Evolutionary conservation across 2,113 vertebrate genomes (phyloP).

Genomic region (Tautogolabrus adspersus): DNA sequence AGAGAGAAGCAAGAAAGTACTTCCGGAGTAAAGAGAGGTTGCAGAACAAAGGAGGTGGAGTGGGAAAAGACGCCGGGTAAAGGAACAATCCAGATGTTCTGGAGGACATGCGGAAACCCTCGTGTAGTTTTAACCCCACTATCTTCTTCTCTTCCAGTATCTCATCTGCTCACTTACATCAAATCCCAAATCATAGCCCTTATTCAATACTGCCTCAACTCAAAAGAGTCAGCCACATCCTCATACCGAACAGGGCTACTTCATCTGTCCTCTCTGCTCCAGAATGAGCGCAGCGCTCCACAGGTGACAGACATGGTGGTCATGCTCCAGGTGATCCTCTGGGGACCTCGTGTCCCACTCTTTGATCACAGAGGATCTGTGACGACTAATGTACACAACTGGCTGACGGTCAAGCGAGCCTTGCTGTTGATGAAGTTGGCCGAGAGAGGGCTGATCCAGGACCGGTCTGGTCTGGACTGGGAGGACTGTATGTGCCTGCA

Average conservation of each 20-base stretch:
- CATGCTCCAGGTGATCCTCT: conserved; percentile 86
- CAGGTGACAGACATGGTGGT: conserved; percentile 59
- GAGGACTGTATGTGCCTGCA: conserved; percentile 87
- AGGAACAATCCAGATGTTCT: conserved; percentile 50
- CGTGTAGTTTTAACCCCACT: conserved; percentile 81
- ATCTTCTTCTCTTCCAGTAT: conserved; percentile 18
- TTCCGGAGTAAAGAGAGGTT: neutral
- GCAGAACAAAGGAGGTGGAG: neutral
- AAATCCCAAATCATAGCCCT: conserved; percentile 77
- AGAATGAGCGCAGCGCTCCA: conserved; percentile 41
- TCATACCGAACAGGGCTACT: conserved; percentile 71
- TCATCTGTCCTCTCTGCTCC: conserved; percentile 75
- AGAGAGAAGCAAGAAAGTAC: neutral
- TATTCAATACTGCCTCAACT: conserved; percentile 77
- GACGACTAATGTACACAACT: conserved; percentile 40
- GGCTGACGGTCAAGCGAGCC: conserved; percentile 77
- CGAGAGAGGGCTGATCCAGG: conserved; percentile 58
- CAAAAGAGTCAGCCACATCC: conserved; percentile 53
- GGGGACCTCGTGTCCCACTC: conserved; percentile 83
- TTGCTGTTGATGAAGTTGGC: conserved; percentile 86
- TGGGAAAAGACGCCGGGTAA: neutral
- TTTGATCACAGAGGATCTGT: conserved; percentile 27
- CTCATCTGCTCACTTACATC: conserved; percentile 58
- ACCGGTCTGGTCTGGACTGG: conserved; percentile 63
- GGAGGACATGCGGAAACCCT: conserved; percentile 69